These are phyloP conservation scores for Drosophila truncata DNA, from an alignment of 1,140 invertebrate genomes.

Conservation along the genomic window DNA sequence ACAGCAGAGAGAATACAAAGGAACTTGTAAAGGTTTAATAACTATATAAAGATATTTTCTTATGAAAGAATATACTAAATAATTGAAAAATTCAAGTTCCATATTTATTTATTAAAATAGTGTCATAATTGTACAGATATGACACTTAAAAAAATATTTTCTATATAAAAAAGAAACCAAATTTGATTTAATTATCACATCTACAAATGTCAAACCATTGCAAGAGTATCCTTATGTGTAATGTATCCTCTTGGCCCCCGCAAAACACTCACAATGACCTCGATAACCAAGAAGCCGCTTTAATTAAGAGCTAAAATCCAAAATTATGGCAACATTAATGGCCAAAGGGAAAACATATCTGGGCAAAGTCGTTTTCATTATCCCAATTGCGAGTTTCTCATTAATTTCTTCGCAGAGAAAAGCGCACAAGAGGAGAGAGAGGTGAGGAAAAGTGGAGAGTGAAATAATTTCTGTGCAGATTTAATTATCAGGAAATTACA, in stretches of 20 bases:
- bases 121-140: too few relatives aligned
- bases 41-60: too few relatives aligned
- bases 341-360: conserved; percentile 15
- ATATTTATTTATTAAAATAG: too few relatives aligned
- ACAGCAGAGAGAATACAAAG: too few relatives aligned
- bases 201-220: not conserved
- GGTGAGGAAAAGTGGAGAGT: conserved; percentile 23
- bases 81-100: too few relatives aligned
- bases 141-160: too few relatives aligned
- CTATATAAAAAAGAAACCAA: not conserved
- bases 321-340: conserved; percentile 14
- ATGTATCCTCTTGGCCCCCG: not conserved
- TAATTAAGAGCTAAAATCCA: conserved; percentile 60
- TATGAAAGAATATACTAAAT: too few relatives aligned
- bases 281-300: conserved; percentile 19
- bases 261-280: conserved; percentile 35
- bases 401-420: conserved; percentile 45
- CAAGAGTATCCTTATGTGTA: not conserved
- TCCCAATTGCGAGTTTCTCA: conserved; percentile 54
- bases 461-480: conserved; percentile 61
- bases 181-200: not conserved
- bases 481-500: conserved; percentile 74
- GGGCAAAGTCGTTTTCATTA: conserved; percentile 62
- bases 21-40: too few relatives aligned
- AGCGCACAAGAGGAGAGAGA: not conserved